Conservation (phyloP, 2,113 vertebrate species). For the Myotis lucifugus region DNA sequence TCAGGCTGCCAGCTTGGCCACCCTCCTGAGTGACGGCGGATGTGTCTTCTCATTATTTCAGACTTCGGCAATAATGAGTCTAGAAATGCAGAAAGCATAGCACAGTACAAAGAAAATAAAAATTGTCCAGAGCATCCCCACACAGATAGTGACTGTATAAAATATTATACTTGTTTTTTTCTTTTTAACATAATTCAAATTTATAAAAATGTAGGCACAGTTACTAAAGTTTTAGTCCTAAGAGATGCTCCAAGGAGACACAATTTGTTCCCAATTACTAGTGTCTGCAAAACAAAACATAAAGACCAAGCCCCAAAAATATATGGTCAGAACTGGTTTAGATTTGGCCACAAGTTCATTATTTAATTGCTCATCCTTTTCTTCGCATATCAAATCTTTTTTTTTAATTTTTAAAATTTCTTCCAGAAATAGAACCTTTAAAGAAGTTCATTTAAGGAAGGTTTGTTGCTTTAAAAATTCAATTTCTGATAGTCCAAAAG, state of each 20-base stretch:
- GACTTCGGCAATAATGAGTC: not conserved
- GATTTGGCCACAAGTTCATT: not conserved
- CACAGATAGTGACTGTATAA: not conserved
- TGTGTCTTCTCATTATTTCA: not conserved
- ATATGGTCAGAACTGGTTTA: not conserved
- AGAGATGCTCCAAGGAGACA: not conserved
- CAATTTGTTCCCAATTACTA: not conserved
- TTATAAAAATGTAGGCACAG: not conserved
- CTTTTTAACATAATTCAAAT: not conserved
- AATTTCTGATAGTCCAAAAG: not conserved
- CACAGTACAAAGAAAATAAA: not conserved
- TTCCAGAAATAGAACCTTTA: not conserved
- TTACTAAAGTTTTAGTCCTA: not conserved
- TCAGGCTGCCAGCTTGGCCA: not conserved
- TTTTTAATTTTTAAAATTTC: not conserved
- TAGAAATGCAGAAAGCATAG: not conserved
- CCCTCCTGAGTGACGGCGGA: not conserved
- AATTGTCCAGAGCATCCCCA: not conserved
- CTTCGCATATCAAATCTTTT: too few species aligned
- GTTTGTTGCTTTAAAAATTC: not conserved
- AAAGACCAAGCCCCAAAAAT: not conserved
- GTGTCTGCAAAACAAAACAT: rapidly evolving
- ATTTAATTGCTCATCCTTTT: not conserved
- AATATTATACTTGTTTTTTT: not conserved
- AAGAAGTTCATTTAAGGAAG: not conserved